Evolutionary conservation across 2,113 vertebrate species (phyloP).

Genomic region (Chaenocephalus aceratus): DNA sequence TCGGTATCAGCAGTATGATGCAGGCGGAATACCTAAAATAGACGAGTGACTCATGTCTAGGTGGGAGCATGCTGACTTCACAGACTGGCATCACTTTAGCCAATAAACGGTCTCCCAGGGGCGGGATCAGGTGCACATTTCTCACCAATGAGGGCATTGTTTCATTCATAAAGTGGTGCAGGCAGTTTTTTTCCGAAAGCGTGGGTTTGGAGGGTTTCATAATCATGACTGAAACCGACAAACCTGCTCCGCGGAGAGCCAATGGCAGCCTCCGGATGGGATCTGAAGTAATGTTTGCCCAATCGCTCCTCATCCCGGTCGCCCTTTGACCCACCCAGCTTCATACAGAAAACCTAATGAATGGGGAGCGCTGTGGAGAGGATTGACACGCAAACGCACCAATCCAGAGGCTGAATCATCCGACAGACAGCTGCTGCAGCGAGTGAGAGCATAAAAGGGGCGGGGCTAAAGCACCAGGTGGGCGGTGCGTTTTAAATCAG

Average conservation of each 20-base stretch:
- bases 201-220: conserved; percentile 83
- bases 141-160: conserved; percentile 74
- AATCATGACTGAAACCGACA: conserved; percentile 82
- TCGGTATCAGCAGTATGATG: conserved; percentile 50
- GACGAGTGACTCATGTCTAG: conserved; percentile 69
- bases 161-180: conserved; percentile 87
- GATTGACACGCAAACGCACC: conserved; percentile 67
- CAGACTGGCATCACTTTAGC: conserved; percentile 61
- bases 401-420: conserved; percentile 19
- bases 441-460: conserved; percentile 60
- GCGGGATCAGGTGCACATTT: conserved; percentile 57
- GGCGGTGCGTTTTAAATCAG: conserved; percentile 82
- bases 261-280: conserved; percentile 64
- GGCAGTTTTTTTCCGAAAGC: conserved; percentile 74
- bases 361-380: conserved; percentile 55
- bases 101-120: conserved; percentile 58
- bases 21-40: conserved; percentile 59
- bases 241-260: conserved; percentile 77
- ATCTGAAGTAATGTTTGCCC: conserved; percentile 68
- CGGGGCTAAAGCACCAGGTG: conserved; percentile 63
- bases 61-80: conserved; percentile 54
- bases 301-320: conserved; percentile 66
- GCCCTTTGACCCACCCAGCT: conserved; percentile 58
- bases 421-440: conserved; percentile 49
- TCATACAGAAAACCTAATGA: conserved; percentile 76